Evolutionary conservation across 2,113 vertebrate genomes (phyloP), one percentile per base, ranked within the genome.

Genomic region (Passer domesticus): DNA sequence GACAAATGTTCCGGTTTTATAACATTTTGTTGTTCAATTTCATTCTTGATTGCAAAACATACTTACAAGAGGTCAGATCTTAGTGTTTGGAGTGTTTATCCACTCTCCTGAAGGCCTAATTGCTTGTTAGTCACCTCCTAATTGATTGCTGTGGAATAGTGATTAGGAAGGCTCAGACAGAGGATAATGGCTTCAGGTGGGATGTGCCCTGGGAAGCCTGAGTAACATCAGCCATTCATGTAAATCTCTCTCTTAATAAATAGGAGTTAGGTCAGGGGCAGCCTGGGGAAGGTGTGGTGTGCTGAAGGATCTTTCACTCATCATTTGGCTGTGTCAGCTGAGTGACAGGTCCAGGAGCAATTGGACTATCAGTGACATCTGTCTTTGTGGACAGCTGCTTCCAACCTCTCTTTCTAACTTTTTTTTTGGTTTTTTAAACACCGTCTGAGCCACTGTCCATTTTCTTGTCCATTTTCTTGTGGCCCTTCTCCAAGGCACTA

Each of bases 51-150:
- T 89, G 53, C 49, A 72, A 88, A 95, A 41, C 52, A 21, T 53
- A 35, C 43, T 90, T 88, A 74, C 39, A 88, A 0, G 1, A 74
- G 81, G 39, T 16, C 46, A 79, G 30, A 72, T 86, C 83, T 90
- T 53, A 39, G 64, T 46, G 18, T 73, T 56, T 92, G 35, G 47
- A 91, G 82, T 91, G 75, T 96, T 95, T 94, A 89, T 56, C 35
- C 59, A 86, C 73, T 52, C 64, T 84, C 50, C 50, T 62, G 50
- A 92, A 73, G 64, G 33, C 79, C 83, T 94, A 93, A 94, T 94
- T 95, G 46, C 80, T 92, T 91, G 35, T 94, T 95, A 96, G 75
- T 94, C 83, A 86, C 68, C 66, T 87, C 43, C 60, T 91, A 91
- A 95, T 74, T 93, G 82, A 95, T 83, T 94, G 50, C 63, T 77